Percentiles rank a stretch among this genome's conserved stretches.
phyloP scores from a whole-genome alignment of 2,113 vertebrate genomes.

The Myxocyprinus asiaticus region DNA sequence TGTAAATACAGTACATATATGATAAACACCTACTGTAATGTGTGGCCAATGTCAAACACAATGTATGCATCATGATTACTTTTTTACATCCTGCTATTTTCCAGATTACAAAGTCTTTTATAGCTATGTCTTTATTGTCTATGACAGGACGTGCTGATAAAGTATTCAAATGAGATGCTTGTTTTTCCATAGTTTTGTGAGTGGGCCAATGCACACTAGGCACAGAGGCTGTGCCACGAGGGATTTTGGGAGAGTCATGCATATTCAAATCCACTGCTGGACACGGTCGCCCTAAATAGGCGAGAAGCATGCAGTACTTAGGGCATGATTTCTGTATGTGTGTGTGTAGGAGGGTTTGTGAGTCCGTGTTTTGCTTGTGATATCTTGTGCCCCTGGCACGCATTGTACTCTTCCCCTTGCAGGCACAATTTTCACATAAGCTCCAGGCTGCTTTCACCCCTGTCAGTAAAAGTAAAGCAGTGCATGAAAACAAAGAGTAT shows the following conservation, averaged over 20 bases:
- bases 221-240: slow-evolving; percentile 67
- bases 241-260: slow-evolving; percentile 75
- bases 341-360: slow-evolving; percentile 14
- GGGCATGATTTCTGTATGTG: slow-evolving; percentile 30
- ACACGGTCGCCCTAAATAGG: slow-evolving; percentile 78
- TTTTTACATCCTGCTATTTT: slow-evolving; percentile 53
- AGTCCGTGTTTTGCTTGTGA: slow-evolving; percentile 65
- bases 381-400: slow-evolving; percentile 58
- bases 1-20: slow-evolving; percentile 35
- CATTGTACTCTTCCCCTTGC: slow-evolving; percentile 63
- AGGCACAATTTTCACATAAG: slow-evolving; percentile 66
- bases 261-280: slow-evolving; percentile 81
- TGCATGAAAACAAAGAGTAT: slow-evolving; percentile 60
- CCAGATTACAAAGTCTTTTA: slow-evolving; percentile 56
- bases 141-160: slow-evolving; percentile 67
- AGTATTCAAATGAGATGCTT: slow-evolving; percentile 77
- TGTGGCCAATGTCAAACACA: slow-evolving; percentile 41
- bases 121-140: slow-evolving; percentile 64
- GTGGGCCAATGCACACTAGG: slow-evolving; percentile 54
- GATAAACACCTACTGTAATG: slow-evolving; percentile 42
- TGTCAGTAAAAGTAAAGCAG: slow-evolving; percentile 54
- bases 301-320: slow-evolving; percentile 70
- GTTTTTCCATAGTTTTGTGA: slow-evolving; percentile 61
- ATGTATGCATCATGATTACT: slow-evolving; percentile 29
- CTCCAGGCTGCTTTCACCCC: slow-evolving; percentile 58